Base-by-base conservation (phyloP, 2,888 invertebrate species). In the Brenthis daphne region DNA sequence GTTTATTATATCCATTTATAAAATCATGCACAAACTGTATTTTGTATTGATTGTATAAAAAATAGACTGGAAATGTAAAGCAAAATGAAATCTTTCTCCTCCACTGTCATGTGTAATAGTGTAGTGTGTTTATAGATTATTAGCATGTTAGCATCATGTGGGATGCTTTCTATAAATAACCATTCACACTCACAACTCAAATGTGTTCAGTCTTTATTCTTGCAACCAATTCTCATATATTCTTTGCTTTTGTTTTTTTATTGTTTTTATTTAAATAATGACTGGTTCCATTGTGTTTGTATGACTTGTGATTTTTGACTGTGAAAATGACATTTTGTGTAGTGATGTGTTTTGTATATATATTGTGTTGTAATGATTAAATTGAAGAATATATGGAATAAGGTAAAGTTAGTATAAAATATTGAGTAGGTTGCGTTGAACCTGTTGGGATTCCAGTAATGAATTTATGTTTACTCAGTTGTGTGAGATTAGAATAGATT, bases 141-240 rank as follows among this genome's bases (percentile, higher is more conserved):
- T 74, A 75, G 72, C 79, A 80, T 77, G 73, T 81, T 77, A 82
- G 81, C 82, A 83, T 88, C 86, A 88, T 78, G 86, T 89, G 87
- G 85, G 87, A 81, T 84, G 87, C 69, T 78, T 77, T 86, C 90
- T 91, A 91, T 82, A 86, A 88, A 90, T 91, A 91, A 80, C 85
- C 79, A 77, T 73, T 84, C 81, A 84, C 85, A 83, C 82, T 77
- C 77, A 74, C 73, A 67, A 72, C 73, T 77, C 72, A 73, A 70
- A 73, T 76, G 75, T 74, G 76, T 74, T 69, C 70, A 69, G 70
- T 69, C 73, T 73, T 68, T 67, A 72, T 67, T 67, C 68, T 69
- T 69, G 70, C 58, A 60, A 57, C 64, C 63, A 58, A 66, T 71
- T 53, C 61, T 64, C 50, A 67, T 69, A 66, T 24, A 24, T 11